Percentiles rank a stretch among this genome's conserved stretches.
Conservation (phyloP, 1,140 invertebrate genomes). For the Asbolus verrucosus region DNA sequence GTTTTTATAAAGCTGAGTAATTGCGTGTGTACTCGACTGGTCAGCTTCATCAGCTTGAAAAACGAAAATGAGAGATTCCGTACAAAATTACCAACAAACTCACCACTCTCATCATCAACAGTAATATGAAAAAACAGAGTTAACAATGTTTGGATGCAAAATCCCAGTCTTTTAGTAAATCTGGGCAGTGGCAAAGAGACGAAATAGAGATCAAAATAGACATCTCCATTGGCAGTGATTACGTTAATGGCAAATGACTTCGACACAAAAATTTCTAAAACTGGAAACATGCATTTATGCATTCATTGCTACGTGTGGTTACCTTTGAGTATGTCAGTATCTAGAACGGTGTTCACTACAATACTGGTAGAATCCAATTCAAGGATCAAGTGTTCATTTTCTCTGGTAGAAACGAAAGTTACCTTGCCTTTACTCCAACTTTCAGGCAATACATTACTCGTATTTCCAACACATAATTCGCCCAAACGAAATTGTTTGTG, state of each 20-base stretch:
- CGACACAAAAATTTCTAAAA: conserved; percentile 44
- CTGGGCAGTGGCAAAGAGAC: conserved; percentile 54
- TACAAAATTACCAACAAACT: conserved; percentile 13
- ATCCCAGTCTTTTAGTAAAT: conserved; percentile 52
- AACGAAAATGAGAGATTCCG: conserved; percentile 5
- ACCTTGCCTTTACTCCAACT: conserved; percentile 47
- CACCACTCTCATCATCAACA: conserved; percentile 22
- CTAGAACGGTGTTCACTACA: conserved; percentile 41
- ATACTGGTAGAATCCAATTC: conserved; percentile 46
- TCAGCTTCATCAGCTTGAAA: conserved; percentile 37
- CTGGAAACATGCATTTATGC: too few species aligned
- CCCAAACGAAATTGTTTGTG: conserved; percentile 45
- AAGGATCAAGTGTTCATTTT: conserved; percentile 42
- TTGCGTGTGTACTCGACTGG: conserved; percentile 40
- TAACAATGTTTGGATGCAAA: conserved; percentile 54
- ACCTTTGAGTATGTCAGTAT: conserved; percentile 49
- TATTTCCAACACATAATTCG: conserved; percentile 47
- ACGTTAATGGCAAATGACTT: conserved; percentile 49
- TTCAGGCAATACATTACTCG: conserved; percentile 48
- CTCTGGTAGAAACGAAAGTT: conserved; percentile 2
- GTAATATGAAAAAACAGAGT: conserved; percentile 48
- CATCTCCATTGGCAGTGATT: conserved; percentile 16
- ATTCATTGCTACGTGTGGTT: too few species aligned
- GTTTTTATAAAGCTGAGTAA: conserved; percentile 53
- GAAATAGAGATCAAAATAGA: conserved; percentile 51